phyloP scores from a whole-genome alignment of 2,888 invertebrate species.

The Blera fallax region DNA sequence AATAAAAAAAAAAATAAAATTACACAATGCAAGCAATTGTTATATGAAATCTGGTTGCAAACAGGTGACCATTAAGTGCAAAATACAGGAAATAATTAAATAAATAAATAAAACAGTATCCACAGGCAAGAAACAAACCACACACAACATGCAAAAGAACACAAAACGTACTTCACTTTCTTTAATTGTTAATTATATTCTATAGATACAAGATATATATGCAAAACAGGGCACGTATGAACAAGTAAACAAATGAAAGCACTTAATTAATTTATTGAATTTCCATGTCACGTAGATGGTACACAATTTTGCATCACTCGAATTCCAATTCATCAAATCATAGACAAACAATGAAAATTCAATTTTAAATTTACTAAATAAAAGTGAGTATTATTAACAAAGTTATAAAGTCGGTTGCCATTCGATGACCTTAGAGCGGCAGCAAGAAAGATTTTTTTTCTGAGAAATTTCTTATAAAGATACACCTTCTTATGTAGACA shows the following conservation, averaged over 20 bases:
- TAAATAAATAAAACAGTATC: neutral
- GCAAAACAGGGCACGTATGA: slow-evolving; percentile 74
- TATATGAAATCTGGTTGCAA: neutral
- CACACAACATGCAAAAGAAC: slow-evolving; percentile 25
- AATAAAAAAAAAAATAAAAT: neutral
- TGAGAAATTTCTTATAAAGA: slow-evolving; percentile 35
- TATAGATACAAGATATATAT: slow-evolving; percentile 55
- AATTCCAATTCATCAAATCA: neutral
- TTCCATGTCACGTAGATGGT: slow-evolving; percentile 19
- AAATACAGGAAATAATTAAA: slow-evolving; percentile 12
- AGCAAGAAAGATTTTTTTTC: slow-evolving; percentile 42
- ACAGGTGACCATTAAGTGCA: neutral
- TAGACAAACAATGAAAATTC: slow-evolving; percentile 28
- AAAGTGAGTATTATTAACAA: slow-evolving; percentile 53
- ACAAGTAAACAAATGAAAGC: slow-evolving; percentile 76
- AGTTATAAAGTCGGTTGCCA: slow-evolving; percentile 44
- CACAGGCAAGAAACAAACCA: slow-evolving; percentile 18
- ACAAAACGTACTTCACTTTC: neutral
- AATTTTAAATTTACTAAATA: slow-evolving; percentile 39
- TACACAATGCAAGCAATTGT: neutral
- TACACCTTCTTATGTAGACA: slow-evolving; percentile 53
- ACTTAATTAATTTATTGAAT: slow-evolving; percentile 49
- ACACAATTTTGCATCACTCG: neutral
- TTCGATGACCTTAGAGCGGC: slow-evolving; percentile 63
- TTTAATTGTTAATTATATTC: slow-evolving; percentile 16